Percentiles rank a stretch among this genome's conserved stretches.
Evolutionary conservation across 1,140 invertebrate species (phyloP).

Genomic region (Agrypnia vestita): DNA sequence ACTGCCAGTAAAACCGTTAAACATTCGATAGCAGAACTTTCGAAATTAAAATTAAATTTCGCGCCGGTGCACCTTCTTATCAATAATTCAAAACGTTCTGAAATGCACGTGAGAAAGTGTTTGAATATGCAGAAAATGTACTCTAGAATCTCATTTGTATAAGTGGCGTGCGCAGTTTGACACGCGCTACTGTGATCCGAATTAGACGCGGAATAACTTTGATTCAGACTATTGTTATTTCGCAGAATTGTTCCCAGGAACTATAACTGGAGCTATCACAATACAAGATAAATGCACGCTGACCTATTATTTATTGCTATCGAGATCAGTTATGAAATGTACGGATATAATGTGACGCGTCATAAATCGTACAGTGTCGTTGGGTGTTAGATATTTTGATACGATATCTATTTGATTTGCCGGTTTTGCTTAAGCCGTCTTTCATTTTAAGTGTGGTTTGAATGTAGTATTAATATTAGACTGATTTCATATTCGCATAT

Average conservation of each 20-base stretch:
- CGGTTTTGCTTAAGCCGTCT: no score
- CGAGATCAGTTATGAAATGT: background rate
- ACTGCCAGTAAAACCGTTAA: no score
- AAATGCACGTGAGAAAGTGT: conserved; percentile 1
- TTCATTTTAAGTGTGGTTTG: no score
- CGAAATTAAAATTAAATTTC: conserved; percentile 1
- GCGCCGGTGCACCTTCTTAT: background rate
- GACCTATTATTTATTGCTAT: conserved; percentile 13
- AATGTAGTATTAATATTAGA: no score
- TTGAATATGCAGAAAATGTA: conserved; percentile 18
- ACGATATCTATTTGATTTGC: no score
- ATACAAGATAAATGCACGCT: background rate
- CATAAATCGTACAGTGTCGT: no score
- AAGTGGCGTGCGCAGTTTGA: conserved; percentile 10
- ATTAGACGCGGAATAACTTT: conserved; percentile 20
- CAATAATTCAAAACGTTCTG: conserved; percentile 7
- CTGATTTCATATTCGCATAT: no score
- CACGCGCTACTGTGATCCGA: conserved; percentile 13
- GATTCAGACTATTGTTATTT: conserved; percentile 24
- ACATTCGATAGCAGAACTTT: background rate
- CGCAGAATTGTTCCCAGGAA: conserved; percentile 33
- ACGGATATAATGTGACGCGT: background rate
- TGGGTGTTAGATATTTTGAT: no score
- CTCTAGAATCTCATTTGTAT: conserved; percentile 8
- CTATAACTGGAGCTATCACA: background rate